A percentile compares a stretch with the other conserved stretches of the same genome.
Conservation (phyloP, 2,797 vertebrate species). For the Argya squamiceps region DNA sequence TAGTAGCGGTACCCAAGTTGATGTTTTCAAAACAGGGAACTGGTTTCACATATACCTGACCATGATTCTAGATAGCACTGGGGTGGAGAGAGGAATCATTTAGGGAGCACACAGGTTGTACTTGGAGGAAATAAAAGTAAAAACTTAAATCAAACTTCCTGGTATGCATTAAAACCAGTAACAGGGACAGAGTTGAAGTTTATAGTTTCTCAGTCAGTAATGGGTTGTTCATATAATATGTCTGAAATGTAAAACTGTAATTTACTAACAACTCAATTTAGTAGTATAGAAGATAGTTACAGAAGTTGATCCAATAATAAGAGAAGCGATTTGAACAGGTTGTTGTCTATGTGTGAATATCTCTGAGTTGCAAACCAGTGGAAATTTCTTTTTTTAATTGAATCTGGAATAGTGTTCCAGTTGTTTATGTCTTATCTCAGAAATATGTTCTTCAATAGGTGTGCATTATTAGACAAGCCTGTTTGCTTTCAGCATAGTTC, state of each 20-base stretch:
- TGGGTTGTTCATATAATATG: background rate
- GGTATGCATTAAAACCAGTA: background rate
- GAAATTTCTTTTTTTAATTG: background rate
- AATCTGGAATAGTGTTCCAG: background rate
- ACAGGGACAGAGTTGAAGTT: background rate
- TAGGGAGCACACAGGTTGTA: background rate
- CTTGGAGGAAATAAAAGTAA: background rate
- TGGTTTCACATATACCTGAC: background rate
- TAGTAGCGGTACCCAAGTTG: background rate
- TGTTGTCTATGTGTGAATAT: background rate
- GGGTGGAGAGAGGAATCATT: background rate
- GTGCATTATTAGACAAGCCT: background rate
- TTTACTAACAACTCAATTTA: background rate
- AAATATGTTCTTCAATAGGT: background rate
- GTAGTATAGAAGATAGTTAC: background rate
- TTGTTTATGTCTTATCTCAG: background rate
- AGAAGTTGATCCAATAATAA: background rate
- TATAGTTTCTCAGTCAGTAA: background rate
- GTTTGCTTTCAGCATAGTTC: background rate
- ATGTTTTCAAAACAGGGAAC: background rate
- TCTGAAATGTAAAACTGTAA: background rate
- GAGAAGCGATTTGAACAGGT: background rate
- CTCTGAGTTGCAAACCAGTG: background rate
- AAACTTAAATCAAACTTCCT: background rate
- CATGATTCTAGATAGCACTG: background rate